Evolutionary conservation across 2,113 vertebrate species (phyloP).

Genomic region (Amblyornis subalaris): DNA sequence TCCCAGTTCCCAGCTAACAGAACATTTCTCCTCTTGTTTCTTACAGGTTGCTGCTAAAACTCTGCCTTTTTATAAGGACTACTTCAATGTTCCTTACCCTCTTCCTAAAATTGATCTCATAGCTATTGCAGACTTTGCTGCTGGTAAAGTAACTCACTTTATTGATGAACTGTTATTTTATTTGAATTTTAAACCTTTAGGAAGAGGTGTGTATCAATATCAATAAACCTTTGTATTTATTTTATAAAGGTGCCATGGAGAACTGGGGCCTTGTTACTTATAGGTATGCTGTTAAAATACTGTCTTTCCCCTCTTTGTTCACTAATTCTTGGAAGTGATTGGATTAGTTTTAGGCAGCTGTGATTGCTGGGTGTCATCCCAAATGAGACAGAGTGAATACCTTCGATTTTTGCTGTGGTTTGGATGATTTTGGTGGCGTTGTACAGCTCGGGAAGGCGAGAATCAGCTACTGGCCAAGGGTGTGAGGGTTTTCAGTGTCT

Average conservation of each 20-base stretch:
- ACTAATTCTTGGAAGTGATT: constrained; percentile 21
- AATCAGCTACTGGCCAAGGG: neutral
- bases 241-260: constrained; percentile 98
- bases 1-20: neutral
- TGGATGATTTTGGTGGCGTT: neutral
- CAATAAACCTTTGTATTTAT: constrained; percentile 75
- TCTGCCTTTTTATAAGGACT: constrained; percentile 99
- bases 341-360: neutral
- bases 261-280: constrained; percentile 99
- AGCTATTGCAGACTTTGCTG: constrained; percentile 99
- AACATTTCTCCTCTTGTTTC: constrained; percentile 37
- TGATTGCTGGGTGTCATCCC: neutral
- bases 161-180: constrained; percentile 59
- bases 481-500: neutral
- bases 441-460: neutral
- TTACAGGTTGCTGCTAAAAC: constrained; percentile 96
- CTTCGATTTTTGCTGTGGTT: neutral
- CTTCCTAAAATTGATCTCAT: constrained; percentile 99
- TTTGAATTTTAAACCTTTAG: constrained; percentile 62
- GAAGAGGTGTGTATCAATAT: constrained; percentile 40
- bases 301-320: constrained; percentile 49
- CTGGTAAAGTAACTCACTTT: constrained; percentile 86
- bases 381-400: neutral
- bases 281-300: constrained; percentile 83
- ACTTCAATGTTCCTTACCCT: constrained; percentile 98